Percentiles rank a stretch among this genome's conserved stretches.
These are phyloP conservation scores for Gerris buenoi DNA, from an alignment of 1,140 invertebrate species.

Conservation along the genomic window DNA sequence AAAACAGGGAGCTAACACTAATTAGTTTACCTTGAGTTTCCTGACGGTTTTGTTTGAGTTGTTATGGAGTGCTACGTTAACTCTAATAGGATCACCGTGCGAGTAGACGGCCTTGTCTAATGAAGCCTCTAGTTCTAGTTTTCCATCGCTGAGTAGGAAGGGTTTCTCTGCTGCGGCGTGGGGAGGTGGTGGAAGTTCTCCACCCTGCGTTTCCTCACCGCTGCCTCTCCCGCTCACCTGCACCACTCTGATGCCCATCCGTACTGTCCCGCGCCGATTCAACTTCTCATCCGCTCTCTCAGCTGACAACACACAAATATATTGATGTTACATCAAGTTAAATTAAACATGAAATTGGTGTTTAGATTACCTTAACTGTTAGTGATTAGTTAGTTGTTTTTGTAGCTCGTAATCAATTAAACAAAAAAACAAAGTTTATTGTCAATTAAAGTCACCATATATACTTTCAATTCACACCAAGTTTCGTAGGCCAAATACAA, in stretches of 20 bases:
- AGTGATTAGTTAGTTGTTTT: too few species aligned
- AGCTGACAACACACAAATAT: too few species aligned
- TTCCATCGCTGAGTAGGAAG: conserved; percentile 46
- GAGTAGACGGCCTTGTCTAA: conserved; percentile 85
- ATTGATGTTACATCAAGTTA: too few species aligned
- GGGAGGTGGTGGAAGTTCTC: conserved; percentile 23
- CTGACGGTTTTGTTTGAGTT: conserved; percentile 89
- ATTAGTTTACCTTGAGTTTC: conserved; percentile 59
- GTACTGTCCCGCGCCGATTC: conserved; percentile 53
- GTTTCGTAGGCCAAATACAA: too few species aligned
- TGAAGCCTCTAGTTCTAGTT: conserved; percentile 65
- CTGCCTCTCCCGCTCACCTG: conserved; percentile 30
- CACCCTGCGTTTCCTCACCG: conserved; percentile 1
- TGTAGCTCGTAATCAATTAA: too few species aligned
- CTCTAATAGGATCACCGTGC: conserved; percentile 79
- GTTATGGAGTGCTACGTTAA: conserved; percentile 79
- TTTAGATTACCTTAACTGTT: too few species aligned
- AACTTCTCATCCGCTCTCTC: conserved; percentile 60
- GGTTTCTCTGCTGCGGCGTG: conserved; percentile 39
- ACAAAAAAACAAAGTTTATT: too few species aligned
- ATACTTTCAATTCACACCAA: too few species aligned
- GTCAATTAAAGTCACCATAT: too few species aligned
- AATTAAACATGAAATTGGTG: too few species aligned
- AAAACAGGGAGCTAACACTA: too few species aligned
- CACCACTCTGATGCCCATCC: conserved; percentile 66